Evolutionary conservation across 2,888 invertebrate species (phyloP).

Genomic region (Corbicula japonica): DNA sequence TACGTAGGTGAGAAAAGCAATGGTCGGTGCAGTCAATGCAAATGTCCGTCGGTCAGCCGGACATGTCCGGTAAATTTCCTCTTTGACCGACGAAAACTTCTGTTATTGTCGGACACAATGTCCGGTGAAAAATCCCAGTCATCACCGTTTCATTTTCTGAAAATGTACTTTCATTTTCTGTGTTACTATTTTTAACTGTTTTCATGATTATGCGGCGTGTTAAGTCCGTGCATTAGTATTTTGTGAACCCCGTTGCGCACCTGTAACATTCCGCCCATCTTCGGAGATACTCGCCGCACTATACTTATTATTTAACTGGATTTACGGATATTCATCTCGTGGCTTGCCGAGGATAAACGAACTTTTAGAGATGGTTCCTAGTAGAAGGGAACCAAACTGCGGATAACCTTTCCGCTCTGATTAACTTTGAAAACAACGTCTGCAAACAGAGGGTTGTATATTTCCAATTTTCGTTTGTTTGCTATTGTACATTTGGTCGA

Average conservation of each 20-base stretch:
- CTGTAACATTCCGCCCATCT: too few species aligned
- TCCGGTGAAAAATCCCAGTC: background rate
- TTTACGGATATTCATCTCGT: too few species aligned
- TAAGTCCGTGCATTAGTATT: background rate
- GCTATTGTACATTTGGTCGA: background rate
- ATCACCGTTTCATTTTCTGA: background rate
- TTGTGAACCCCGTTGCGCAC: background rate
- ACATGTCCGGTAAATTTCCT: conserved; percentile 1
- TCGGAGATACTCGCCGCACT: too few species aligned
- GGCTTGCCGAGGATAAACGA: too few species aligned
- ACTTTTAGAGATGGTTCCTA: too few species aligned
- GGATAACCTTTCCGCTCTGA: background rate
- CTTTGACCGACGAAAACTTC: background rate
- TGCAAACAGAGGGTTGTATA: background rate
- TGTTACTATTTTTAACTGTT: background rate
- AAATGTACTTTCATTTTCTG: too few species aligned
- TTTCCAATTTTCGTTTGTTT: background rate
- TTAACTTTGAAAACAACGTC: background rate
- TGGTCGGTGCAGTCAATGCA: too few species aligned
- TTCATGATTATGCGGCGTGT: background rate
- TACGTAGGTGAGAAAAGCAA: too few species aligned
- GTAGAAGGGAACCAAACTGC: background rate
- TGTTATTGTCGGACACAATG: too few species aligned
- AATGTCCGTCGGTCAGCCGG: too few species aligned
- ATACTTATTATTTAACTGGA: too few species aligned